Percentiles rank a stretch among this genome's conserved stretches.
phyloP scores from a whole-genome alignment of 2,888 invertebrate species.

The Cactoblastis cactorum region DNA sequence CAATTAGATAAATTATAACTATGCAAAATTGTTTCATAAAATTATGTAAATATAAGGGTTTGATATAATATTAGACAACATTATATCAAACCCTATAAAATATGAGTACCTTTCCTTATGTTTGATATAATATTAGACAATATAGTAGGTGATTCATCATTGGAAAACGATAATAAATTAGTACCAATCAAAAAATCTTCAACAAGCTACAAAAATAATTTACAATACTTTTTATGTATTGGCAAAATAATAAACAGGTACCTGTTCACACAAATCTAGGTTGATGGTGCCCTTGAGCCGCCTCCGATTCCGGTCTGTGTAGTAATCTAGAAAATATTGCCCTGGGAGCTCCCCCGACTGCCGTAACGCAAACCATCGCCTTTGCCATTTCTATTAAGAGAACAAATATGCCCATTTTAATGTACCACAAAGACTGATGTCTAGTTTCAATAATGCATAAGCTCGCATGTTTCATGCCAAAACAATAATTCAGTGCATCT shows the following conservation, averaged over 20 bases:
- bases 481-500: conserved; percentile 21
- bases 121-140: too few relatives aligned
- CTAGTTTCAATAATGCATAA: conserved; percentile 21
- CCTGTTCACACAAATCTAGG: conserved; percentile 97
- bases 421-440: conserved; percentile 18
- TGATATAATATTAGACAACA: too few relatives aligned
- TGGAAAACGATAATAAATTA: too few relatives aligned
- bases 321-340: conserved; percentile 96
- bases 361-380: conserved; percentile 95
- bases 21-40: too few relatives aligned
- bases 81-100: too few relatives aligned
- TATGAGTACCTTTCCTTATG: too few relatives aligned
- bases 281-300: conserved; percentile 94
- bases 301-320: conserved; percentile 90
- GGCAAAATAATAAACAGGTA: conserved; percentile 45
- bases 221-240: background rate
- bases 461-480: conserved; percentile 16
- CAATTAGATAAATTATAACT: too few relatives aligned
- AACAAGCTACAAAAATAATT: background rate
- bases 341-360: conserved; percentile 95
- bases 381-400: conserved; percentile 91
- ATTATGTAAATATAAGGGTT: too few relatives aligned
- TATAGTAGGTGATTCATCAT: too few relatives aligned
- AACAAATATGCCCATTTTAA: conserved; percentile 25
- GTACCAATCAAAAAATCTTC: background rate